Base-by-base conservation (phyloP, 92 coral and sea anemone species). In the Zoanthus sociatus region DNA sequence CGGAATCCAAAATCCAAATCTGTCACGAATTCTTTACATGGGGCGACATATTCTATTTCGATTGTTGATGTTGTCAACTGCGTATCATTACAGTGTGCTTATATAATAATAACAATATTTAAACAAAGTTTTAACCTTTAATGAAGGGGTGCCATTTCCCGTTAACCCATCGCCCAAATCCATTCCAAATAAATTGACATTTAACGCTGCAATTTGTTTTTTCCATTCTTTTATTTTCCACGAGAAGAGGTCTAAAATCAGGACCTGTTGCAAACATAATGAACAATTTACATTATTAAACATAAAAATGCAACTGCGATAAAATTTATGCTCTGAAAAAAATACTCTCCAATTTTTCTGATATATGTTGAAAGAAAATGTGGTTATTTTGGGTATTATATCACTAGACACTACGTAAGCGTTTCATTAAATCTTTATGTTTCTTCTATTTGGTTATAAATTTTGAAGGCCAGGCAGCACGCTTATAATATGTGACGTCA, bases 181-280 rank as follows among this genome's bases (percentile, higher is more conserved):
- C 98, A 70, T 94, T 91, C 98, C 98, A 94, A 76, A 94, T 76
- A 46, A 88, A 83, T 77, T 89, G 92, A 66, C 98, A 94, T n/a
- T 76, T 71, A 61, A 87, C 53, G 12, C 78, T 61, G 87, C 98
- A 54, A 54, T 32, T 54, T 20, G 33, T 20, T 14, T 30, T 15
- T 21, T 32, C 60, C 44, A 21, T 31, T 53, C 14, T 54, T 30
- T 21, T 54, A 53, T 12, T 6, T 12, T 81, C 72, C 0, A 30
- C 30, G 44, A 81, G 58, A 20, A 32, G 26, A 5, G 30, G 26
- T 10, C 11, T 66, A 7, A 21, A 5, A 44, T 48, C 85, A 64
- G 61, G 70, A 47, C 74, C 85, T 64, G 61, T 21, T 48, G 48
- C 17, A 31, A 78, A 37, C 16, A 11, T 16, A 73, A 32, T 45